These are phyloP conservation scores for Melinaea marsaeus DNA, from an alignment of 2,888 invertebrate genomes.

Conservation along the genomic window DNA sequence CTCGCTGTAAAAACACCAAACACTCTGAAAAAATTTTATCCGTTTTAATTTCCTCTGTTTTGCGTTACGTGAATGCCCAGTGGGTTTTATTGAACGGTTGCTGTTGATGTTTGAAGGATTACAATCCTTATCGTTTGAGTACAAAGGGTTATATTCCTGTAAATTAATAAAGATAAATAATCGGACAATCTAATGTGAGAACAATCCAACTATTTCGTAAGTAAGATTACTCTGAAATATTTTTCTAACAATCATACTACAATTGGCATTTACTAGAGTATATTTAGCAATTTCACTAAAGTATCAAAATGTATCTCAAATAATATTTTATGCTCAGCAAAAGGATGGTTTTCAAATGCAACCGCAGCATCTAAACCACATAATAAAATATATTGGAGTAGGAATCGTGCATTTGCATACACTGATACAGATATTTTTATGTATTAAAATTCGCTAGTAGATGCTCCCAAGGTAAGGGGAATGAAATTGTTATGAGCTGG, in stretches of 20 bases:
- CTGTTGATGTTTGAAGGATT: conserved; percentile 12
- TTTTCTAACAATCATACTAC: neutral
- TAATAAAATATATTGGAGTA: conserved; percentile 33
- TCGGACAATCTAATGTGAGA: conserved; percentile 4
- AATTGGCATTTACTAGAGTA: conserved; percentile 6
- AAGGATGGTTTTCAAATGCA: conserved; percentile 30
- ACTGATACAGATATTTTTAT: conserved; percentile 6
- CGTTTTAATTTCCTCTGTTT: conserved; percentile 43
- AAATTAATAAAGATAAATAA: conserved; percentile 1
- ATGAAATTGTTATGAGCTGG: conserved; percentile 1
- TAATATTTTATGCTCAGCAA: conserved; percentile 27
- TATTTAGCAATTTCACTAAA: conserved; percentile 26
- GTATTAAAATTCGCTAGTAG: conserved; percentile 6
- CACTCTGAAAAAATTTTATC: conserved; percentile 38
- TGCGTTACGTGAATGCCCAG: conserved; percentile 26
- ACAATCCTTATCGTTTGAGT: neutral
- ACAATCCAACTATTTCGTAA: neutral
- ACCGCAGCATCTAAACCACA: conserved; percentile 29
- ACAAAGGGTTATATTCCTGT: neutral
- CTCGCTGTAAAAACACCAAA: conserved; percentile 36
- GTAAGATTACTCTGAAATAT: neutral
- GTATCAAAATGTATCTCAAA: conserved; percentile 24
- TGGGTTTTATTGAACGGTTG: conserved; percentile 29
- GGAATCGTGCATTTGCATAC: conserved; percentile 27
- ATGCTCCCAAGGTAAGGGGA: neutral